A percentile compares a stretch with the other conserved stretches of the same genome.
These are phyloP conservation scores for Strongylocentrotus purpuratus DNA, from an alignment of 35 echinoderm and acorn worm genomes.

Conservation along the genomic window DNA sequence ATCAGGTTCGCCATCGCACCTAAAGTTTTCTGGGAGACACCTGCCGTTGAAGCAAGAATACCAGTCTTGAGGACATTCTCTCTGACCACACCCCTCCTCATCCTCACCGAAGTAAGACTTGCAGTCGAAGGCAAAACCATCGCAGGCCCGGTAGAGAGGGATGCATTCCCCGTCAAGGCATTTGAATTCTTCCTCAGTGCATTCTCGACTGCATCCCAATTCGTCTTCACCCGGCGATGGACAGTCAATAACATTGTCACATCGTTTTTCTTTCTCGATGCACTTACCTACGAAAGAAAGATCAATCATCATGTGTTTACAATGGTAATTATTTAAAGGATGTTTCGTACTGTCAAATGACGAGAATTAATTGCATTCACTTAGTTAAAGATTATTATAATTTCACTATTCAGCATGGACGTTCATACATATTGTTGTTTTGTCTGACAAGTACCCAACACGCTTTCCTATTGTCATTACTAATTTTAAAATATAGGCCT, in stretches of 20 bases:
- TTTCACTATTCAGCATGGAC: no score
- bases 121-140: constrained; percentile 47
- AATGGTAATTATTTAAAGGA: no score
- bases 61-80: constrained; percentile 10
- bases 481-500: no score
- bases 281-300: background rate
- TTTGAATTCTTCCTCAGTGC: constrained; percentile 48
- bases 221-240: constrained; percentile 36
- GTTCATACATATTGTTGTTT: no score
- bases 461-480: no score
- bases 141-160: constrained; percentile 46
- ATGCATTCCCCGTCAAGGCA: constrained; percentile 52
- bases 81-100: constrained; percentile 18
- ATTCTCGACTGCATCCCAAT: background rate
- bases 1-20: constrained; percentile 31
- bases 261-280: background rate
- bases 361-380: no score
- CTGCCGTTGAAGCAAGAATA: constrained; percentile 22
- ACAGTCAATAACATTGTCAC: constrained; percentile 28
- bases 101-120: background rate
- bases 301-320: no score
- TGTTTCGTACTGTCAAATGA: no score
- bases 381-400: no score
- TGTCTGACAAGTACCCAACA: no score
- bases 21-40: background rate